Base-by-base conservation (phyloP, 1,140 invertebrate species). In the Zophobas atratus region DNA sequence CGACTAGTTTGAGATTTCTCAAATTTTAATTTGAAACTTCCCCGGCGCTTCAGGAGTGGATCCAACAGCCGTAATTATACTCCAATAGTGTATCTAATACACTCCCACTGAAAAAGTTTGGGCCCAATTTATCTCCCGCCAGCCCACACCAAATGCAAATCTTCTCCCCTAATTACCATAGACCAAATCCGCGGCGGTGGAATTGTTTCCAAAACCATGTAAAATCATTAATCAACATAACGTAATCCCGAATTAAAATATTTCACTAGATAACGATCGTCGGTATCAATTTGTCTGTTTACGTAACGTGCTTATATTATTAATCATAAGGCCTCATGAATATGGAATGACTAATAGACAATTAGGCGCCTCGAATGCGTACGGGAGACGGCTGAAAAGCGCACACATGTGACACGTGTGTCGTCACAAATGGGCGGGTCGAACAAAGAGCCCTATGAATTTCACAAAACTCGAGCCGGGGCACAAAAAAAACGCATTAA, bases 401-500 rank as follows among this genome's bases (percentile, higher is more conserved):
- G 70, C 56, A 56, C 76, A 77, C 76, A 77, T 77, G 76, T 77
- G 76, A 73, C 70, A 77, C 76, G 63, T 63, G 76, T 77, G 76
- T 71, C 36, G 49, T 67, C 60, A 67, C 32, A 75, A 55, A 75
- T 60, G 70, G 43, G 43, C 39, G 70, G 43, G 34, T 35, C 38
- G 51, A 70, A 77, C 63, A 73, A 71, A 56, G 51, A 67, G 20
- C 41, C 33, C 41, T 48, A 71, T 48, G 67, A 46, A 71, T 71
- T 71, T 71, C 49, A 71, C 43, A 6, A 63, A 63, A 63, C 49
- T 8, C 20, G 3, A 46, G 43, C 3, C 43, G 43, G 49, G 32
- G 35, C 20, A 20, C 20, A n/a, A 41, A 67, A 67, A 67, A 67
- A 67, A 41, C 38, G 8, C 60, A 67, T 43, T 43, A 67, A 67